Evolutionary conservation across 2,113 vertebrate genomes (phyloP).

Genomic region (Leucopsar rothschildi): DNA sequence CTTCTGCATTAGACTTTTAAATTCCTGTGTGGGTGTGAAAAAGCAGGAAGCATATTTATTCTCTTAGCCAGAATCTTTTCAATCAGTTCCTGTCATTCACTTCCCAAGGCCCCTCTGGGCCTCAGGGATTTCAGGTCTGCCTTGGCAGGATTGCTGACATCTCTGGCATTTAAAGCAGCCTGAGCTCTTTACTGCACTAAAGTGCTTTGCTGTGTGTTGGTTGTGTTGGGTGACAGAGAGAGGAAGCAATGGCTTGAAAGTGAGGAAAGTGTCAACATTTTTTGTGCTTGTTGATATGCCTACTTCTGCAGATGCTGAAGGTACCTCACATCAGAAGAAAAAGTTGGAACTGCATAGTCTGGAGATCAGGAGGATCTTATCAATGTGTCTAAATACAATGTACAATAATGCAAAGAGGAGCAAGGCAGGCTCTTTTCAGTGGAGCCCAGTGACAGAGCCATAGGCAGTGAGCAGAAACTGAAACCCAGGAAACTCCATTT

Average conservation of each 20-base stretch:
- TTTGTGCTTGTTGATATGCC: not conserved
- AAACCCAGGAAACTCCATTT: not conserved
- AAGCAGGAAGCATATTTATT: not conserved
- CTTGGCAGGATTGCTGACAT: not conserved
- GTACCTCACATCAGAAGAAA: not conserved
- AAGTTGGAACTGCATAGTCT: not conserved
- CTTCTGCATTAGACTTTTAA: not conserved
- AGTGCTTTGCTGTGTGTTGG: not conserved
- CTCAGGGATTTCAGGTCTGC: not conserved
- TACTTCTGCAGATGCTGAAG: not conserved
- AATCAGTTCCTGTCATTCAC: not conserved
- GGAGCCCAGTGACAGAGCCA: not conserved
- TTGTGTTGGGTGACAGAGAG: not conserved
- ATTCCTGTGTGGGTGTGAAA: not conserved
- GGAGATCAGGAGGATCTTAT: not conserved
- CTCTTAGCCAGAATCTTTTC: not conserved
- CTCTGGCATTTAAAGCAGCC: not conserved
- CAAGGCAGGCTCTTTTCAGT: not conserved
- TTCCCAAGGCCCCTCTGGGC: not conserved
- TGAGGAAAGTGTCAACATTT: not conserved
- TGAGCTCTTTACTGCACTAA: not conserved
- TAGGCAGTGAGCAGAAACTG: not conserved
- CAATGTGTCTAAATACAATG: not conserved
- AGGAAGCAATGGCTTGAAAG: not conserved
- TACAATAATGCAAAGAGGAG: not conserved